Percentiles rank a stretch among this genome's conserved stretches.
These are phyloP conservation scores for Danio aesculapii DNA, from an alignment of 2,797 vertebrate genomes.

Conservation along the genomic window DNA sequence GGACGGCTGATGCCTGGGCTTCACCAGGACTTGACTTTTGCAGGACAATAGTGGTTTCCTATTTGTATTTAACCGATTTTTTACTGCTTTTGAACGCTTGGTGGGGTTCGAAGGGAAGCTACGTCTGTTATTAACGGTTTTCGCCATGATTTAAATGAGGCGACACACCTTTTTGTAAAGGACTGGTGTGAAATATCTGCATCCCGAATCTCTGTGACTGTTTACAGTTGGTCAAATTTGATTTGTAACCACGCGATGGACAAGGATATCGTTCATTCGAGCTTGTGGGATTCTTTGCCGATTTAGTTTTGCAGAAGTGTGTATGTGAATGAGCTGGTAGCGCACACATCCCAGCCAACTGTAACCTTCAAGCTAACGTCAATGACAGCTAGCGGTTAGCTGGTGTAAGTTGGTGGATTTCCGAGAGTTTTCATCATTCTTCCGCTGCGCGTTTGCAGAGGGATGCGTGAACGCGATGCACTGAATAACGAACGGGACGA, in stretches of 20 bases:
- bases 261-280: neutral
- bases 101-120: neutral
- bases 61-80: neutral
- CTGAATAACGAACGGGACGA: conserved; percentile 38
- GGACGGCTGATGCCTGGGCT: conserved; percentile 26
- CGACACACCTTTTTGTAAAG: conserved; percentile 27
- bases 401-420: conserved; percentile 16
- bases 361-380: conserved; percentile 64
- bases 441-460: conserved; percentile 47
- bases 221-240: neutral
- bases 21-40: neutral
- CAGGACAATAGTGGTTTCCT: neutral
- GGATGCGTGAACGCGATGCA: conserved; percentile 50
- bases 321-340: conserved; percentile 23
- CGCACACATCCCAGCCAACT: conserved; percentile 29
- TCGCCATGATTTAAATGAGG: conserved; percentile 18
- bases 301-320: conserved; percentile 10
- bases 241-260: neutral
- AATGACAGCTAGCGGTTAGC: conserved; percentile 59
- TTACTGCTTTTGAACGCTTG: neutral
- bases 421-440: neutral
- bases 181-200: conserved; percentile 1
- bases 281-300: neutral
- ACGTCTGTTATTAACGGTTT: conserved; percentile 1
- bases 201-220: neutral